Evolutionary conservation across 1,140 invertebrate species (phyloP).

Genomic region (Atta colombica): DNA sequence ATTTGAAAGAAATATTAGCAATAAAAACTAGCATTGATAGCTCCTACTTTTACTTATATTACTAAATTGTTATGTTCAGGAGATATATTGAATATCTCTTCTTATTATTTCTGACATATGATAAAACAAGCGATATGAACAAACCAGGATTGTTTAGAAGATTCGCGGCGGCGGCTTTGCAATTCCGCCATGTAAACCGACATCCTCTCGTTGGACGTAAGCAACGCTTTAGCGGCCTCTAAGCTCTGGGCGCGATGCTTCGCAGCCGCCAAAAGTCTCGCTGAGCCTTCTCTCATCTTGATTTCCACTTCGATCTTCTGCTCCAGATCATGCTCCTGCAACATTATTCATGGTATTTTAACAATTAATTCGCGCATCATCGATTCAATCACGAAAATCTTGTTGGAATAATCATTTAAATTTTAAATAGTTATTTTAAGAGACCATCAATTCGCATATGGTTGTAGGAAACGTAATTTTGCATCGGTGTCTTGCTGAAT

Average conservation of each 20-base stretch:
- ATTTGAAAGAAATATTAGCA: too few relatives aligned
- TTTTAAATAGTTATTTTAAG: background rate
- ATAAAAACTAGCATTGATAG: too few relatives aligned
- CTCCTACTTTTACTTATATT: background rate
- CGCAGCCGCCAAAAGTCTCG: constrained; percentile 90
- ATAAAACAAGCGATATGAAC: background rate
- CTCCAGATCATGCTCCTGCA: constrained; percentile 89
- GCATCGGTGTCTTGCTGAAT: constrained; percentile 15
- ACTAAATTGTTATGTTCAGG: background rate
- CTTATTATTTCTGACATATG: background rate
- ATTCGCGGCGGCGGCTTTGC: constrained; percentile 87
- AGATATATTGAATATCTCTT: background rate
- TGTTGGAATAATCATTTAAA: background rate
- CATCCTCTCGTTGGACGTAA: constrained; percentile 91
- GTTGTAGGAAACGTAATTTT: background rate
- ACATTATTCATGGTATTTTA: constrained; percentile 57
- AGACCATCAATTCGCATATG: background rate
- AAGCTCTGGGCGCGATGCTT: constrained; percentile 89
- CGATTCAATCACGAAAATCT: background rate
- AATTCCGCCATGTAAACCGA: constrained; percentile 90
- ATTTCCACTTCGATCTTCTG: constrained; percentile 92
- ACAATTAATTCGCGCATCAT: background rate
- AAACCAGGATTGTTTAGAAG: constrained; percentile 74
- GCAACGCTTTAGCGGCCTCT: constrained; percentile 90
- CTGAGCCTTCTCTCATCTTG: constrained; percentile 91